phyloP scores from a whole-genome alignment of 2,797 vertebrate genomes.

The Acanthis flammea region DNA sequence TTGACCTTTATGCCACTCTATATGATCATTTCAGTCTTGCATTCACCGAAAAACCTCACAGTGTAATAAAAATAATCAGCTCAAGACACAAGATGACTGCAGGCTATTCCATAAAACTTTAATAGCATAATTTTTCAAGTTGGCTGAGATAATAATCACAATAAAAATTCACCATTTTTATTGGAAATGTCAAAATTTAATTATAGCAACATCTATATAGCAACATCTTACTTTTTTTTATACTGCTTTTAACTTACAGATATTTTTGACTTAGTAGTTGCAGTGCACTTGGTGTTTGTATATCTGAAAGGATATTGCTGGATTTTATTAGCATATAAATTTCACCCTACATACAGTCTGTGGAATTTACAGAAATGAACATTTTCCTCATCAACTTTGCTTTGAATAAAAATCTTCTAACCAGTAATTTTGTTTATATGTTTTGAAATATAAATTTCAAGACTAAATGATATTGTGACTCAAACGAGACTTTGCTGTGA shows the following conservation, averaged over 20 bases:
- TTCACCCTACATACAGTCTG: not conserved
- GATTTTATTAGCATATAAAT: not conserved
- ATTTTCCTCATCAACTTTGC: not conserved
- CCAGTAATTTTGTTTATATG: not conserved
- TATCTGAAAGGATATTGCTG: not conserved
- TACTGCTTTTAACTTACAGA: not conserved
- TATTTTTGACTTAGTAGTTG: not conserved
- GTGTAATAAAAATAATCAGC: not conserved
- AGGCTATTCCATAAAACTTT: not conserved
- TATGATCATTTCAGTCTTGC: not conserved
- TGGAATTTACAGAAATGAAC: not conserved
- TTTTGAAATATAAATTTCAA: not conserved
- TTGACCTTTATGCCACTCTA: not conserved
- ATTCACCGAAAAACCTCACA: not conserved
- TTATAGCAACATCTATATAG: not conserved
- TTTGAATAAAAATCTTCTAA: not conserved
- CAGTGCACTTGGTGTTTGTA: not conserved
- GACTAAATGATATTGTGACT: not conserved
- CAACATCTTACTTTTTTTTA: not conserved
- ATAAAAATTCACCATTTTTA: not conserved
- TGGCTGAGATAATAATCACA: not conserved
- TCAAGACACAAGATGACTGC: not conserved
- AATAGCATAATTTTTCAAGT: conserved; percentile 1
- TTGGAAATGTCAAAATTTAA: not conserved
- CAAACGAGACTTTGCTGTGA: not conserved